Evolutionary conservation across 1,140 invertebrate species (phyloP).

Genomic region (Triops longicaudatus): DNA sequence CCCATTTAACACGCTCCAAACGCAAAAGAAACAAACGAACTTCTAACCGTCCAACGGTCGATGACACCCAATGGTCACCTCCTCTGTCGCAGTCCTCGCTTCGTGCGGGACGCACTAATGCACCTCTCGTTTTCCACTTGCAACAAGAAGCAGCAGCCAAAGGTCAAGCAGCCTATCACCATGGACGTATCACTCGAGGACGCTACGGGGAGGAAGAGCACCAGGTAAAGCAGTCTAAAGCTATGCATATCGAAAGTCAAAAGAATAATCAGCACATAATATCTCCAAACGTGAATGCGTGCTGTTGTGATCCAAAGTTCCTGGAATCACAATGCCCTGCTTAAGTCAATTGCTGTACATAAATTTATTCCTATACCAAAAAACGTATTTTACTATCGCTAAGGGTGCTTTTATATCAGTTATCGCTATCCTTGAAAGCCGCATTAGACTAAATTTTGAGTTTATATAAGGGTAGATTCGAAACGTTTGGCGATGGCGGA

Average conservation of each 20-base stretch:
- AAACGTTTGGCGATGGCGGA: too few species aligned
- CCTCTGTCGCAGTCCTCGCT: not conserved
- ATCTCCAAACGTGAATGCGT: not conserved
- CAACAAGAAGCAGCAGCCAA: conserved; percentile 11
- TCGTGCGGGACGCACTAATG: not conserved
- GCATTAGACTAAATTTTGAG: too few species aligned
- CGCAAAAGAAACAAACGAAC: not conserved
- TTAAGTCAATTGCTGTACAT: too few species aligned
- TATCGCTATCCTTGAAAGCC: too few species aligned
- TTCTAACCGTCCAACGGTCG: not conserved
- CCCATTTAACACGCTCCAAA: not conserved
- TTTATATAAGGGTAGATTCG: too few species aligned
- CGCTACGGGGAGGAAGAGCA: not conserved
- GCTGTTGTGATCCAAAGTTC: not conserved
- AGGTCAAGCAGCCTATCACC: not conserved
- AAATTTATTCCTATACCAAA: too few species aligned
- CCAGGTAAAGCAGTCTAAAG: not conserved
- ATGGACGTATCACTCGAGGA: not conserved
- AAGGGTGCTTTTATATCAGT: too few species aligned
- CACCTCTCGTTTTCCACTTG: conserved; percentile 4
- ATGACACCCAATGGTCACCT: not conserved
- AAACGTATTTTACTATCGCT: too few species aligned
- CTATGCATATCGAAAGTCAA: not conserved
- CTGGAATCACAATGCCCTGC: too few species aligned
- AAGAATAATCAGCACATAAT: not conserved